These are phyloP conservation scores for Rhodinocichla rosea DNA, from an alignment of 2,113 vertebrate species.

Conservation along the genomic window DNA sequence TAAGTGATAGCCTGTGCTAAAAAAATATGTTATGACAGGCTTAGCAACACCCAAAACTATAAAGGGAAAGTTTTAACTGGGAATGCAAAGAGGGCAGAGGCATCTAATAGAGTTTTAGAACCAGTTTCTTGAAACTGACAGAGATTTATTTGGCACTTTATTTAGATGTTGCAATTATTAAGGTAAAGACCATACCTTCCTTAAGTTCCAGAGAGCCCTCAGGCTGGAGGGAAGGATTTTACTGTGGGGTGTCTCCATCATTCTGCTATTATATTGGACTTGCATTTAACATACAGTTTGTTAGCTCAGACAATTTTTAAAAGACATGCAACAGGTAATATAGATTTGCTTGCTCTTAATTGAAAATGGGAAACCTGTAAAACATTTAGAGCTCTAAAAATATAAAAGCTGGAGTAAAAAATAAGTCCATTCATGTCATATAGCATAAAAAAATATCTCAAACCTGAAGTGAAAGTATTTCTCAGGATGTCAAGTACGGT, in stretches of 20 bases:
- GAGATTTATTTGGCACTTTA: slow-evolving; percentile 36
- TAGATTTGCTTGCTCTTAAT: neutral
- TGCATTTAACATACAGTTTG: neutral
- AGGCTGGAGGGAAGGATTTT: neutral
- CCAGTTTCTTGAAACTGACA: slow-evolving; percentile 5
- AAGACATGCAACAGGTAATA: neutral
- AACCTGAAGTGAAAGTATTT: neutral
- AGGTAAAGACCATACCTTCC: slow-evolving; percentile 9
- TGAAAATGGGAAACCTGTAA: neutral
- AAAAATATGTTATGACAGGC: neutral
- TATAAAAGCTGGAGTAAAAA: neutral
- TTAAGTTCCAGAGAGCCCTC: neutral
- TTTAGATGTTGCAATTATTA: slow-evolving; percentile 34
- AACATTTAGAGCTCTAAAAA: neutral
- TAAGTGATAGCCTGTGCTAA: neutral
- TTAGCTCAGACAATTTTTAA: slow-evolving; percentile 1
- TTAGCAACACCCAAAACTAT: neutral
- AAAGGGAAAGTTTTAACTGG: slow-evolving; percentile 18
- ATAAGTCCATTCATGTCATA: neutral
- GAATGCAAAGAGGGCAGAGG: slow-evolving; percentile 21
- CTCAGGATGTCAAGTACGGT: neutral
- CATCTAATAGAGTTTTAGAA: slow-evolving; percentile 29
- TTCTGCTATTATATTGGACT: neutral
- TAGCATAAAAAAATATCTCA: neutral
- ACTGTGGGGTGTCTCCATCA: neutral